Percentiles rank a stretch among this genome's conserved stretches.
phyloP scores from a whole-genome alignment of 2,113 vertebrate species.

The Macrotus californicus region DNA sequence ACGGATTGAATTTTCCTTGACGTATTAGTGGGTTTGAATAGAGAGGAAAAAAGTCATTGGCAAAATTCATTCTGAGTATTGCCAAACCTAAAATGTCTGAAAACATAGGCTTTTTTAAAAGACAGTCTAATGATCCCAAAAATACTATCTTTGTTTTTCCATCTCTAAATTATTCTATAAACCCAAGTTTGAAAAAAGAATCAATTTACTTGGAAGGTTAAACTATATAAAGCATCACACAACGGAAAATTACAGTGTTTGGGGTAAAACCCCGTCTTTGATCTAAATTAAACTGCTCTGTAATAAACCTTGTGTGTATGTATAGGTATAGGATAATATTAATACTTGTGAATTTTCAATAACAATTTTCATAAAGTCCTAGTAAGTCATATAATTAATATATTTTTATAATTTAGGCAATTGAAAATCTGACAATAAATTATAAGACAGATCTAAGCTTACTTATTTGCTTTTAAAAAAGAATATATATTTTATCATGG shows the following conservation, averaged over 20 bases:
- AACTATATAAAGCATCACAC: slow-evolving; percentile 42
- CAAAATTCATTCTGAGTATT: slow-evolving; percentile 47
- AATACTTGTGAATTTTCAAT: background rate
- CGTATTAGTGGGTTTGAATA: slow-evolving; percentile 52
- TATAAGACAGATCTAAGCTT: background rate
- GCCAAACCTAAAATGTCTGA: slow-evolving; percentile 60
- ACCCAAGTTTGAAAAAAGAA: slow-evolving; percentile 37
- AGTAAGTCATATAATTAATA: background rate
- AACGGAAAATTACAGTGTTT: slow-evolving; percentile 33
- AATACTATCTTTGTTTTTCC: slow-evolving; percentile 47
- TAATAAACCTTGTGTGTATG: background rate
- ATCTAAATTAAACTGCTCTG: background rate
- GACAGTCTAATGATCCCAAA: slow-evolving; percentile 49
- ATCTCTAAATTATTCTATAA: slow-evolving; percentile 61
- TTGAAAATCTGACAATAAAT: background rate
- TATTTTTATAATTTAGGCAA: background rate
- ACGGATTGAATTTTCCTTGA: slow-evolving; percentile 70
- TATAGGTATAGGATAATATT: background rate
- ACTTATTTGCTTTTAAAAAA: background rate
- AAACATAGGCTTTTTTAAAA: slow-evolving; percentile 34
- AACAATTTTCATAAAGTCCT: background rate
- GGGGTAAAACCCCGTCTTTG: background rate
- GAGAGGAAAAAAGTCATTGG: slow-evolving; percentile 61
- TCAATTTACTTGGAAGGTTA: slow-evolving; percentile 45
- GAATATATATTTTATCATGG: background rate